Base-by-base conservation (phyloP, 2,888 invertebrate species). In the Ormyrus labotus region DNA sequence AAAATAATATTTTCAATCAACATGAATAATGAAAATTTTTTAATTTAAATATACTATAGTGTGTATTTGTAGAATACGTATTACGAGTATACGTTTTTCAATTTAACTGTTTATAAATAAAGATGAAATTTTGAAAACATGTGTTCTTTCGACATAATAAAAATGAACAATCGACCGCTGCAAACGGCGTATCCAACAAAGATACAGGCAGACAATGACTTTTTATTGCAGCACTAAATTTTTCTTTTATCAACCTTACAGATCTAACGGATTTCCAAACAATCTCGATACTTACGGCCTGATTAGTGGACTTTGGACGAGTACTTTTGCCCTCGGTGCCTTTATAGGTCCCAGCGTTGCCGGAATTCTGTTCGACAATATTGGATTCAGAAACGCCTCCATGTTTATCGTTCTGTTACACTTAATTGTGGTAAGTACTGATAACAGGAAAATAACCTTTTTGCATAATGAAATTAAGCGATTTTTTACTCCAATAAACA, bases 301-400 rank as follows among this genome's bases (percentile, higher is more conserved):
- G 57, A 95, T 97, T 8, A 97, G 97, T 0, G 98, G 97, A 0
- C 92, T 98, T 86, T 98, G 97, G 95, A 97, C 97, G 1, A 96
- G 97, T 0, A 94, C 96, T 0, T 97, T 97, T 87, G 97, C 97
- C 0, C 92, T 98, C 9, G 98, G 98, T 0, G 96, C 96, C 1
- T 96, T 96, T 90, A 94, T 96, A 70, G 96, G 96, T 0, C 96
- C 96, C 0, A 95, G 95, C 0, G 92, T 95, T 1, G 94, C 94
- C 83, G 96, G 96, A 0, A 92, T 96, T 61, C 92, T 96, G 0
- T 94, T 94, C 85, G 96, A 96, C 86, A 92, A 91, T 70, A 93
- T 95, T 72, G 95, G 95, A 0, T 96, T 96, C 89, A 89, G 94
- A 51, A 92, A 92, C 83, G 94, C 95, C 0, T 94, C 96, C 0